Evolutionary conservation across 2,888 invertebrate species (phyloP).

Genomic region (Agrotis segetum): DNA sequence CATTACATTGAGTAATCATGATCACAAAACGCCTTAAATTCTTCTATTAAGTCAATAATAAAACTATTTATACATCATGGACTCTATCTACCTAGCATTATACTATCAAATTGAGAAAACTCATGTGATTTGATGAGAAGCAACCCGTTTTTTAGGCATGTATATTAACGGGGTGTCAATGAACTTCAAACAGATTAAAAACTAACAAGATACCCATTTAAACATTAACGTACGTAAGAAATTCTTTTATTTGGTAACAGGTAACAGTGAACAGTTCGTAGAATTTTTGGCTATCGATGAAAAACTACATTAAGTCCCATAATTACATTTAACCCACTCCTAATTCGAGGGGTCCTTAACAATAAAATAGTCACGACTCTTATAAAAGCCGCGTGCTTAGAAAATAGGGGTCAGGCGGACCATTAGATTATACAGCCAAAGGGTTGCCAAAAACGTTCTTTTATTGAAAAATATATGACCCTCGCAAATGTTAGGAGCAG

Average conservation of each 20-base stretch:
- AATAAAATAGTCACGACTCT: constrained; percentile 71
- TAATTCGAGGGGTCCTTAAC: constrained; percentile 66
- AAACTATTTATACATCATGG: constrained; percentile 36
- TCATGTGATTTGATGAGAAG: constrained; percentile 73
- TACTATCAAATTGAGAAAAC: constrained; percentile 78
- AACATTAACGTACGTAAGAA: constrained; percentile 51
- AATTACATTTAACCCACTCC: constrained; percentile 60
- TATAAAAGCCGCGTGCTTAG: constrained; percentile 74
- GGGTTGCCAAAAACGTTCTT: constrained; percentile 87
- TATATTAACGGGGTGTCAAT: constrained; percentile 73
- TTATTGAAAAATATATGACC: constrained; percentile 80
- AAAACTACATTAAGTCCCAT: constrained; percentile 51
- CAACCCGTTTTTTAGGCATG: constrained; percentile 64
- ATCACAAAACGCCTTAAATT: constrained; percentile 32
- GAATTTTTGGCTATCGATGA: constrained; percentile 43
- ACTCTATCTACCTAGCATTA: constrained; percentile 66
- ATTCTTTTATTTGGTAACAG: constrained; percentile 35
- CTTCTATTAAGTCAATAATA: constrained; percentile 39
- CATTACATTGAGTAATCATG: constrained; percentile 35
- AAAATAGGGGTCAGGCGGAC: constrained; percentile 75
- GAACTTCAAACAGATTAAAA: constrained; percentile 70
- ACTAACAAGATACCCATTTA: constrained; percentile 18
- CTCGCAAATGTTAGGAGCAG: constrained; percentile 79
- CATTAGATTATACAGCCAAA: constrained; percentile 81
- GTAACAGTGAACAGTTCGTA: constrained; percentile 37